These are phyloP conservation scores for Trachops cirrhosus DNA, from an alignment of 2,797 vertebrate species.

Conservation along the genomic window DNA sequence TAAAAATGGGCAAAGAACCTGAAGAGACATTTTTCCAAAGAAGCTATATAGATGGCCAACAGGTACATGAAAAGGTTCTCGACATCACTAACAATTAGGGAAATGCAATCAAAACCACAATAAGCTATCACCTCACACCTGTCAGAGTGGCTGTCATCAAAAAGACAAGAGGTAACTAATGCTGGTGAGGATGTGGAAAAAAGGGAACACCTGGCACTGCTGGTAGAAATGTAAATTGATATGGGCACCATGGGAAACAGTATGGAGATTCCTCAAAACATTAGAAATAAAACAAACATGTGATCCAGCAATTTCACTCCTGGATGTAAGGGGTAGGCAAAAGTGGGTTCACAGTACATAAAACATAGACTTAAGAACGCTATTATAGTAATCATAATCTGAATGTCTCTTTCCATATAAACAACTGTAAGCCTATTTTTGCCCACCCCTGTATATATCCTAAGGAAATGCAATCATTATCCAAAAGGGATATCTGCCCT, in stretches of 20 bases:
- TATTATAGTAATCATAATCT: not conserved
- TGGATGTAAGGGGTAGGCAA: not conserved
- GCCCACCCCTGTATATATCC: not conserved
- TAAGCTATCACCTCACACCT: not conserved
- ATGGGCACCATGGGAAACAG: not conserved
- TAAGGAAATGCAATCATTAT: not conserved
- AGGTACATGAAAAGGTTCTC: not conserved
- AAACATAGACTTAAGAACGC: not conserved
- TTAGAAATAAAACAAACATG: not conserved
- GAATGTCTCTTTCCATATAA: not conserved
- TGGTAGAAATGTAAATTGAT: not conserved
- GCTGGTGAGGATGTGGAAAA: not conserved
- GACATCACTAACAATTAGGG: not conserved
- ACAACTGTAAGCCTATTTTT: not conserved
- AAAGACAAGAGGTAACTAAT: not conserved
- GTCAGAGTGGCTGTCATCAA: not conserved
- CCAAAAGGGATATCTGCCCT: not conserved
- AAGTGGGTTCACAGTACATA: not conserved
- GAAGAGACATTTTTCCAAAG: not conserved
- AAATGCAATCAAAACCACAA: not conserved
- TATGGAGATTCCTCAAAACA: not conserved
- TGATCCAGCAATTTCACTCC: not conserved
- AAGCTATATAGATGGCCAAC: not conserved
- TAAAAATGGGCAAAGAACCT: not conserved
- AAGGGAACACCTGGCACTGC: not conserved